These are phyloP conservation scores for Scomberomorus guttatus DNA, from an alignment of 2,797 vertebrate species.

Conservation along the genomic window DNA sequence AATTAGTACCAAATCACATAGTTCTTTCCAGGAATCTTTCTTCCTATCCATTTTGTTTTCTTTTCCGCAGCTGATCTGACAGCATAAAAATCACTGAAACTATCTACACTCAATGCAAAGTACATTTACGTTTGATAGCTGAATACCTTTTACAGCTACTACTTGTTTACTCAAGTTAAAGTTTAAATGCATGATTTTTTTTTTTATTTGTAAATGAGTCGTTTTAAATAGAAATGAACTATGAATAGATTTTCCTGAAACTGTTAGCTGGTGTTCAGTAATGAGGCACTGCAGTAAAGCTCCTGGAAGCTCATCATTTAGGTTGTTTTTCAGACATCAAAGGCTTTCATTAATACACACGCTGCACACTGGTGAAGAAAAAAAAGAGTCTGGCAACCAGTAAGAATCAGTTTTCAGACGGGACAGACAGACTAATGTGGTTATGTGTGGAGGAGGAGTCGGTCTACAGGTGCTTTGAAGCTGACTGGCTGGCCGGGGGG, in stretches of 20 bases:
- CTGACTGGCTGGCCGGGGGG: background rate
- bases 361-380: background rate
- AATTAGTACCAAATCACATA: no score
- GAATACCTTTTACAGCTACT: background rate
- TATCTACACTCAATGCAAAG: no score
- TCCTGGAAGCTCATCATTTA: background rate
- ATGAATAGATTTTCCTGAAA: background rate
- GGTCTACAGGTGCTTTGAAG: slow-evolving; percentile 72
- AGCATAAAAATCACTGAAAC: no score
- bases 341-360: slow-evolving; percentile 46
- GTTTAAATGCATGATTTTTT: background rate
- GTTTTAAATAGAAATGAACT: background rate
- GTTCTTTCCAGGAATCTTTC: background rate
- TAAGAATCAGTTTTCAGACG: slow-evolving; percentile 33
- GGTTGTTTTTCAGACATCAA: slow-evolving; percentile 55
- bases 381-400: slow-evolving; percentile 10
- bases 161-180: background rate
- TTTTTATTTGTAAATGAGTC: background rate
- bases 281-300: background rate
- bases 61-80: background rate
- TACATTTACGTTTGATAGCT: background rate
- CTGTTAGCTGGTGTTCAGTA: background rate
- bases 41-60: background rate
- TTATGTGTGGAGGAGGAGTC: slow-evolving; percentile 41
- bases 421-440: slow-evolving; percentile 37